Evolutionary conservation across 2,113 vertebrate genomes (phyloP), one percentile per base, ranked within the genome.

Genomic region (Sarotherodon lohbergeri): DNA sequence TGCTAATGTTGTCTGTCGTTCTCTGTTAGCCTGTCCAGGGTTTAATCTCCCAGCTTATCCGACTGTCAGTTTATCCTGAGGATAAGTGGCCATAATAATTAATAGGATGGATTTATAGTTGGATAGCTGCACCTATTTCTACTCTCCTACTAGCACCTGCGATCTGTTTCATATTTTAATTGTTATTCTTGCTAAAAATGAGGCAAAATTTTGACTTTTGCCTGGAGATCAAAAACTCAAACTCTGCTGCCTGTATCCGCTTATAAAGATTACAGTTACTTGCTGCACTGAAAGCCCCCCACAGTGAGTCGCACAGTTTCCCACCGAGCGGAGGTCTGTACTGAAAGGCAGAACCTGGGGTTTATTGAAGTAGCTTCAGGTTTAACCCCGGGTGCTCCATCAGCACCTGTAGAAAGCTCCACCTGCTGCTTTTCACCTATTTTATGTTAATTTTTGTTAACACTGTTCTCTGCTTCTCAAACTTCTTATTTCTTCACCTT

Each of bases 381-480:
- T 50, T 32, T 78, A 78, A 52, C 73, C 73, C 27, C 5, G 16
- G 24, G 71, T 19, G 22, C 71, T 32, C 24, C 27, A 32, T 50
- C 16, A 78, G 24, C 71, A 11, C 71, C 10, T 76, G 24, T 24
- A 48, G n/a, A 76, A 48, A 17, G 41, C 8, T 16, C 46, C 27
- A 12, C 27, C 27, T 17, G 27, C 73, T 50, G 27, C 73, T 52
- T 78, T 34, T 32, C 73, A 50, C 46, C 24, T 50, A 12, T 52
- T 52, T 78, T 34, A 52, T 78, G 27, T 32, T 13, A 19, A 11
- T 52, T 97, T 96, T 96, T 96, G n/a, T 79, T 2, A 7, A 27
- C 6, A 12, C 27, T 12, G 27, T 9, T 63, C 80, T 68, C 57
- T 10, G 19, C 29, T 22, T 66, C 17, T 57, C 6, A 73, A 73